Base-by-base conservation (phyloP, 1,140 invertebrate species). In the Ips typographus region DNA sequence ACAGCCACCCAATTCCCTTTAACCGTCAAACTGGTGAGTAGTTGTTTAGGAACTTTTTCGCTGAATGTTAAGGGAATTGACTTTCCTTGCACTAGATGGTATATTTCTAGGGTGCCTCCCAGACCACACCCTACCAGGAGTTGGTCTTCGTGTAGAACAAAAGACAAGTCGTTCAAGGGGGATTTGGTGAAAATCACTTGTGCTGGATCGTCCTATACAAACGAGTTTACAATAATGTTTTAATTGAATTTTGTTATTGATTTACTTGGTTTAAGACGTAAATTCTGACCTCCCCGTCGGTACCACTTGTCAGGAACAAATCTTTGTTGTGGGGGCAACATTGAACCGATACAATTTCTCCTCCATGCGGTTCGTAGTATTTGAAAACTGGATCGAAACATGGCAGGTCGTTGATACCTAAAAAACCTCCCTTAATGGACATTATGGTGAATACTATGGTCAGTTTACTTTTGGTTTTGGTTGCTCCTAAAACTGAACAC, bases 281-380 rank as follows among this genome's bases (percentile, higher is more conserved):
- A 39, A 80, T 73, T 59, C 78, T 60, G 40, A 79, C 77, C 69
- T 80, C 75, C 3, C 71, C 71, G 71, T 80, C 77, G 6, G 71
- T 76, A 8, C 71, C 75, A 64, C 60, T 69, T 2, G 75, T 77
- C n/a, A 78, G 51, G 67, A 80, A 80, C 69, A 79, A 70, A 39
- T 80, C 77, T 43, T 73, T 73, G 7, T 70, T 60, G 58, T 77
- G 73, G 2, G 76, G 74, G 3, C 78, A 80, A 71, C 78, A 78
- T 47, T 61, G 61, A 8, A 80, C 61, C 2, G 64, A 72, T 22
- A 42, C 73, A 40, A 80, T 74, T 74, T 78, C 76, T 4, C 78
- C 77, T 55, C 79, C 74, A 57, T 80, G 78, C 4, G 73, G 71
- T 51, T 78, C 65, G 56, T 78, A 80, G 70, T 77, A 78, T 62